These are phyloP conservation scores for Neuroterus valhalla DNA, from an alignment of 1,140 invertebrate genomes.

Conservation along the genomic window DNA sequence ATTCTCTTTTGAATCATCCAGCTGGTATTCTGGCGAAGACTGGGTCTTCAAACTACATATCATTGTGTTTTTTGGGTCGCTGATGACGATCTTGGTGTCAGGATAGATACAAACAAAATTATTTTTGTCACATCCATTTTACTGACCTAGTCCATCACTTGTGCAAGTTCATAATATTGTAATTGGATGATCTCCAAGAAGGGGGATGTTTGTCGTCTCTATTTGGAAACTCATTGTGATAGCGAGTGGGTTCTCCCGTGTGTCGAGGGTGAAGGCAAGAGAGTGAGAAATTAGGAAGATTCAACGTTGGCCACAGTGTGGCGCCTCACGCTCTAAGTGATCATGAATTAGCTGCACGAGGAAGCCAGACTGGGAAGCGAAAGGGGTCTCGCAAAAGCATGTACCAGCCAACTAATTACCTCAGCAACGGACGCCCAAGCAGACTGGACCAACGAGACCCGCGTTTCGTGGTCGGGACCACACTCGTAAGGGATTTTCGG, in stretches of 20 bases:
- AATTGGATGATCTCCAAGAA: not conserved
- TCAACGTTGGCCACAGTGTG: conserved; percentile 56
- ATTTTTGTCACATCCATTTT: conserved; percentile 28
- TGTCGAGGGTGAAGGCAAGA: conserved; percentile 50
- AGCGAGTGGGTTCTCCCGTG: conserved; percentile 40
- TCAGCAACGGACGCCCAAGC: not conserved
- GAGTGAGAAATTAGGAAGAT: conserved; percentile 57
- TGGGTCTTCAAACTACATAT: no score
- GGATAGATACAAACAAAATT: no score
- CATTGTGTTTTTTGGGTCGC: no score
- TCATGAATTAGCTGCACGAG: conserved; percentile 50
- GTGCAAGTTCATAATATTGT: not conserved
- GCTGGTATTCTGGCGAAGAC: no score
- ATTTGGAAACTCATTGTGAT: not conserved
- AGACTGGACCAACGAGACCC: conserved; percentile 21
- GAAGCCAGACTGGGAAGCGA: conserved; percentile 22
- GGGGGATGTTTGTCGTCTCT: not conserved
- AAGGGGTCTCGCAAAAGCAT: conserved; percentile 24
- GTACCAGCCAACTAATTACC: conserved; percentile 24
- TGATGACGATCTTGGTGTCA: no score
- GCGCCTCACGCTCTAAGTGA: conserved; percentile 51
- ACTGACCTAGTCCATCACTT: no score
- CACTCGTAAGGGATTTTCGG: not conserved
- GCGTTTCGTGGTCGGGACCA: conserved; percentile 5
- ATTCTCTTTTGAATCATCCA: no score